Evolutionary conservation across 2,113 vertebrate species (phyloP), one percentile per base, ranked within the genome.

Genomic region (Oostethus manadensis): DNA sequence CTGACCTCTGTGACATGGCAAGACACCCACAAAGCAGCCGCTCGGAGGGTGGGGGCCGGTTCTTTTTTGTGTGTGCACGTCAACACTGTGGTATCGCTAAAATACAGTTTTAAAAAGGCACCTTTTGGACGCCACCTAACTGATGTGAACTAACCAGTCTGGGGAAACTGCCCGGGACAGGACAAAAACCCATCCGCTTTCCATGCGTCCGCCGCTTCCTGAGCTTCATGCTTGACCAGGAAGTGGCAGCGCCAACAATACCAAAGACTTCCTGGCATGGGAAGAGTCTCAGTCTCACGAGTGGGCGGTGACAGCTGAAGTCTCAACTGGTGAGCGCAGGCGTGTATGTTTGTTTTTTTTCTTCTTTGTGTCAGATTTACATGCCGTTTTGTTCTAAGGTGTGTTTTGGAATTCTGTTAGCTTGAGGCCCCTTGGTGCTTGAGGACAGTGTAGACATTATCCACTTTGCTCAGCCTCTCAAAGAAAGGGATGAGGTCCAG

Each of bases 401-500:
- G 73, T 42, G 13, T 42, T 40, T 40, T 13, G 13, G 2, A 73
- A 48, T 61, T 0, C 21, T 22, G 92, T 89, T 95, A 98, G 91
- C 95, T 97, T 44, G 89, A 86, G 21, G 90, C 87, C 86, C 90
- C 88, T 15, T 93, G 94, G 40, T 96, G 94, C 88, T 94, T 96
- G 80, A 99, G 95, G 82, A 98, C 91, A 26, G 93, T 87, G 67
- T 95, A 99, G 69, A 99, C 90, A 0, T 94, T 92, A 4, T 99
- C 96, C 87, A 95, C 94, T 51, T 93, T 94, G 91, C 94, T 96
- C 70, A 99, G 93, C 90, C 90, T 91, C 88, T 99, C 97, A 0
- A 99, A 98, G 87, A 98, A 97, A 1, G 97, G 96, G 77, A 99
- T 89, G 69, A 99, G 92, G 66, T 98, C 96, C 38, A 97, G 90